phyloP scores from a whole-genome alignment of 92 coral and sea anemone species.

The Montipora capitata region DNA sequence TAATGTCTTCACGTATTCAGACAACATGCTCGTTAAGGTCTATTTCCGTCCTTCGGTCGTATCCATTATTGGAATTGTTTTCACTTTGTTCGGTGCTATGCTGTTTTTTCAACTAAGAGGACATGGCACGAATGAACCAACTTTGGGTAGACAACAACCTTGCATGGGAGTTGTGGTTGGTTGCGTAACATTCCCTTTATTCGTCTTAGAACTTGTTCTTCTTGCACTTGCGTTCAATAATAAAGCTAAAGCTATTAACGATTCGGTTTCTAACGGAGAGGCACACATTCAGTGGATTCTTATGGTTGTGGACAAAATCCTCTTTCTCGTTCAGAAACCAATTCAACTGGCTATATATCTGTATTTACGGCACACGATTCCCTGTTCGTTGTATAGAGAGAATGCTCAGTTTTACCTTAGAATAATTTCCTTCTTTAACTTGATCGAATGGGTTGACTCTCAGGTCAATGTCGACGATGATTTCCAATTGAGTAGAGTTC shows the following conservation, averaged over 20 bases:
- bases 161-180: constrained; percentile 63
- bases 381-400: not conserved
- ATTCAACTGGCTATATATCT: constrained; percentile 49
- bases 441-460: constrained; percentile 82
- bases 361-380: constrained; percentile 8
- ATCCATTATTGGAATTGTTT: constrained; percentile 37
- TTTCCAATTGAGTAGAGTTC: constrained; percentile 35
- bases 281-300: not conserved
- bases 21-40: constrained; percentile 36
- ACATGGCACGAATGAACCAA: not conserved
- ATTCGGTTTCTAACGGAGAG: not conserved
- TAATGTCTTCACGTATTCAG: constrained; percentile 55
- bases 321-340: constrained; percentile 45
- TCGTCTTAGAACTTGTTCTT: constrained; percentile 42
- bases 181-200: constrained; percentile 42
- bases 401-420: constrained; percentile 58
- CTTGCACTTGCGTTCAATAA: not conserved
- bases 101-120: constrained; percentile 38
- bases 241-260: not conserved
- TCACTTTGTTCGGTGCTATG: constrained; percentile 47
- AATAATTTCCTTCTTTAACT: constrained; percentile 73
- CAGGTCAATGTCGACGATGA: constrained; percentile 64
- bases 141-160: constrained; percentile 51
- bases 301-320: constrained; percentile 13
- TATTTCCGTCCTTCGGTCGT: constrained; percentile 28